Base-by-base conservation (phyloP, 1,140 invertebrate species). In the Anastatus disparis region DNA sequence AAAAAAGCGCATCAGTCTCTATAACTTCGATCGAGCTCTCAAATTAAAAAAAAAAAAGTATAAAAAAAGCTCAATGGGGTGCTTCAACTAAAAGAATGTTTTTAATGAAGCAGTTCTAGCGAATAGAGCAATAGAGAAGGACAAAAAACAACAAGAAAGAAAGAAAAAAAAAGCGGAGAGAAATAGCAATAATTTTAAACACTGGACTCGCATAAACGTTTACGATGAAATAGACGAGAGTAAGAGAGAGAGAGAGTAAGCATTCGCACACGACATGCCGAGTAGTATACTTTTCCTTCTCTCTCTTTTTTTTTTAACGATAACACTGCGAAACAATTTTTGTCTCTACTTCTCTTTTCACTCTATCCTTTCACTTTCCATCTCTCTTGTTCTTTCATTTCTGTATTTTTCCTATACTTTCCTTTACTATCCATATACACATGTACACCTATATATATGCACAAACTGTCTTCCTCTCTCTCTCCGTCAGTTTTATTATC, bases 311-410 rank as follows among this genome's bases (percentile, higher is more conserved):
- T 76, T n/a, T 17, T 17, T 9, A 26, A 9, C 24, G 8, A 0
- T 15, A 66, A 67, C 58, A 58, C 73, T 74, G 75, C 74, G 66
- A 77, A 77, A 78, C 76, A 75, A 76, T 79, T 78, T 76, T 77
- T 75, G 74, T 70, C 66, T 4, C 38, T 20, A 10, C 68, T 42
- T 22, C 24, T 24, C 13, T n/a, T 15, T n/a, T 6, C 40, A 17
- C 38, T 17, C 17, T 13, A 38, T 29, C 40, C 40, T 3, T n/a
- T 44, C 15, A 15, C 40, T 44, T 44, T 44, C 15, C 15, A 8
- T 3, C 40, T 44, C n/a, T 12, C 42, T 46, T n/a, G 7, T 15
- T 7, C 42, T 46, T 15, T 38, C 35, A 12, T 38, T 44, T 15
- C 40, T 12, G 40, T 38, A 38, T 50, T 10, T 53, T 29, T 53